A percentile compares a stretch with the other conserved stretches of the same genome.
These are phyloP conservation scores for Phrynocephalus guinanensis DNA, from an alignment of 2,797 vertebrate species.

Conservation along the genomic window DNA sequence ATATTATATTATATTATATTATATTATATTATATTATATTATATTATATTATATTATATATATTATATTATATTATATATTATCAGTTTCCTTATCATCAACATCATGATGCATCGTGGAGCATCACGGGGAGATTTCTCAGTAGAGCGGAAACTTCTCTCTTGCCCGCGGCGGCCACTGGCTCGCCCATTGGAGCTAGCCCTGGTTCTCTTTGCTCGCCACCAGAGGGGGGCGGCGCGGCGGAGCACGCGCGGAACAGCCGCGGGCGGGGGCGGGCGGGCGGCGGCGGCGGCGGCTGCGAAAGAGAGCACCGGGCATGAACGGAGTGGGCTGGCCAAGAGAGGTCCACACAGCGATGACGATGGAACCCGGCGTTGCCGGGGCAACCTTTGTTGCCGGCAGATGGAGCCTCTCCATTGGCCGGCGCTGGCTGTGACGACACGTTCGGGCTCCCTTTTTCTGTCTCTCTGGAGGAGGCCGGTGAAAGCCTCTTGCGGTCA, in stretches of 20 bases:
- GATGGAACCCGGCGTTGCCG: neutral
- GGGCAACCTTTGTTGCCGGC: slow-evolving; percentile 45
- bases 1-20: no score
- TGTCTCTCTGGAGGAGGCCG: neutral
- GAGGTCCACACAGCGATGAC: slow-evolving; percentile 8
- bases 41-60: no score
- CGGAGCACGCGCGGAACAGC: neutral
- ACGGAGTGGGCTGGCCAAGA: neutral
- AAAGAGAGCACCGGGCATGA: neutral
- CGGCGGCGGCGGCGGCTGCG: no score
- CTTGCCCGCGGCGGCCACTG: neutral
- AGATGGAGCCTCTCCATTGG: neutral
- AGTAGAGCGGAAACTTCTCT: neutral
- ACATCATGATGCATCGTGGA: no score
- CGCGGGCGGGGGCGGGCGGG: no score
- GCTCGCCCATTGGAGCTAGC: no score
- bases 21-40: no score
- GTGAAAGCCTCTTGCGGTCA: neutral
- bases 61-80: no score
- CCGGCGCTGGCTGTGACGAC: neutral
- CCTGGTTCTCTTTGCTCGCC: neutral
- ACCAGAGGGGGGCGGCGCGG: neutral
- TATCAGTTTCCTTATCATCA: no score
- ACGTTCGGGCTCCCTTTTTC: neutral
- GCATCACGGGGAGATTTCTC: neutral